A percentile compares a stretch with the other conserved stretches of the same genome.
These are phyloP conservation scores for Apaloderma vittatum DNA, from an alignment of 2,113 vertebrate species.

Conservation along the genomic window DNA sequence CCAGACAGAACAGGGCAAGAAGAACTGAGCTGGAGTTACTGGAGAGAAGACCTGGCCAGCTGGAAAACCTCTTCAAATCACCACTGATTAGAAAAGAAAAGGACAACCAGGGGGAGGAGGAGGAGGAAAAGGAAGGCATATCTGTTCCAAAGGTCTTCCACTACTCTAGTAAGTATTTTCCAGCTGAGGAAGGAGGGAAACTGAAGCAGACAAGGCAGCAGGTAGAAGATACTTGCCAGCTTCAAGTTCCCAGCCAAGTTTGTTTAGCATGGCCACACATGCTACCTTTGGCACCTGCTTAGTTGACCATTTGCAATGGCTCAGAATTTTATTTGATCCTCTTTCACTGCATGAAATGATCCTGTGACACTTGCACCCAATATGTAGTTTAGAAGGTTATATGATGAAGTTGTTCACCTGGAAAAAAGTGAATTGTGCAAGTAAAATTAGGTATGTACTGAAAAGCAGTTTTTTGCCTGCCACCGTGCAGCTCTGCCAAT, in stretches of 20 bases:
- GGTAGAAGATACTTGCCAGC: conserved; percentile 46
- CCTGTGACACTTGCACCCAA: not conserved
- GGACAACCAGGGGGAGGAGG: not conserved
- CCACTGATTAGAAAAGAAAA: not conserved
- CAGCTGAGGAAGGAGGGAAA: conserved; percentile 42
- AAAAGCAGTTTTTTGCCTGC: not conserved
- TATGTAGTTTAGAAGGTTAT: not conserved
- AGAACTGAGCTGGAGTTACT: not conserved
- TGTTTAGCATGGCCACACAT: conserved; percentile 31
- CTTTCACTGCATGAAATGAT: not conserved
- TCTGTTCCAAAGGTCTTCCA: not conserved
- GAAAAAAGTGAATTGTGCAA: not conserved
- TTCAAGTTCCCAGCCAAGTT: conserved; percentile 27
- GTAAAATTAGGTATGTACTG: not conserved
- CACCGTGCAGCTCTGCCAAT: not conserved
- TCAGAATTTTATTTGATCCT: not conserved
- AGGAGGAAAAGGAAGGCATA: not conserved
- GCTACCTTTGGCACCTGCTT: not conserved
- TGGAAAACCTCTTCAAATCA: conserved; percentile 1
- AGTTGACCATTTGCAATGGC: conserved; percentile 20
- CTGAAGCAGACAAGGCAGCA: conserved; percentile 53
- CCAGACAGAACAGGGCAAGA: conserved; percentile 23
- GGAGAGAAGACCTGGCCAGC: not conserved
- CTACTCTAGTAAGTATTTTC: not conserved
- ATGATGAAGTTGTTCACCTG: not conserved